phyloP scores from a whole-genome alignment of 2,113 vertebrate species.

The Lichenostomus cassidix region DNA sequence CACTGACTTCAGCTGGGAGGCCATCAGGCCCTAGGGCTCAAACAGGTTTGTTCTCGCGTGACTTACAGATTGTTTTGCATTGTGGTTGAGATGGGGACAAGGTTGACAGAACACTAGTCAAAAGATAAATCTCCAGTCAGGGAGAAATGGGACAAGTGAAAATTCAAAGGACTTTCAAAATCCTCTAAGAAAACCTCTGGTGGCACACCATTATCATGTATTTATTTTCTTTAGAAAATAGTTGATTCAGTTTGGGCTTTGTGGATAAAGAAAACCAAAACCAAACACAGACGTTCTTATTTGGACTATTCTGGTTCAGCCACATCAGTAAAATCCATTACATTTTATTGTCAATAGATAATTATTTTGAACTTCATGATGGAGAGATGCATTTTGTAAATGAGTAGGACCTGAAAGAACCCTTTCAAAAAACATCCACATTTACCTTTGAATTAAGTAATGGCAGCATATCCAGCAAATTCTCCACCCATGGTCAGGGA shows the following conservation, averaged over 20 bases:
- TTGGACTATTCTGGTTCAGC: not conserved
- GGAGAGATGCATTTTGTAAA: slow-evolving; percentile 10
- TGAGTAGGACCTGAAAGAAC: slow-evolving; percentile 12
- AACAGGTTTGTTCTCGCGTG: not conserved
- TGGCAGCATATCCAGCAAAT: not conserved
- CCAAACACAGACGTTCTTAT: not conserved
- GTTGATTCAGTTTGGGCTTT: not conserved
- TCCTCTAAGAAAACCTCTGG: not conserved
- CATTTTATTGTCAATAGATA: not conserved
- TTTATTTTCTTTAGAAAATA: not conserved
- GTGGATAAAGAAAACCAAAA: not conserved
- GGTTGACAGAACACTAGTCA: not conserved
- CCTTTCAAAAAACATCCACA: slow-evolving; percentile 13
- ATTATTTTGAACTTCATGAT: not conserved
- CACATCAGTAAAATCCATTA: not conserved
- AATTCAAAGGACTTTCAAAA: not conserved
- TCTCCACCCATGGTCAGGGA: slow-evolving; percentile 47
- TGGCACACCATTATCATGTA: not conserved
- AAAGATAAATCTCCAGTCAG: not conserved
- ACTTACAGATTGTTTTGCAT: not conserved
- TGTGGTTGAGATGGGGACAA: not conserved
- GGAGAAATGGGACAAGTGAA: not conserved
- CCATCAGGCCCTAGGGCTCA: not conserved
- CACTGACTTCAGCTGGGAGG: slow-evolving; percentile 2
- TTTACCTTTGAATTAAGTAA: slow-evolving; percentile 46